phyloP scores from a whole-genome alignment of 2,797 vertebrate species.

The Alauda arvensis region DNA sequence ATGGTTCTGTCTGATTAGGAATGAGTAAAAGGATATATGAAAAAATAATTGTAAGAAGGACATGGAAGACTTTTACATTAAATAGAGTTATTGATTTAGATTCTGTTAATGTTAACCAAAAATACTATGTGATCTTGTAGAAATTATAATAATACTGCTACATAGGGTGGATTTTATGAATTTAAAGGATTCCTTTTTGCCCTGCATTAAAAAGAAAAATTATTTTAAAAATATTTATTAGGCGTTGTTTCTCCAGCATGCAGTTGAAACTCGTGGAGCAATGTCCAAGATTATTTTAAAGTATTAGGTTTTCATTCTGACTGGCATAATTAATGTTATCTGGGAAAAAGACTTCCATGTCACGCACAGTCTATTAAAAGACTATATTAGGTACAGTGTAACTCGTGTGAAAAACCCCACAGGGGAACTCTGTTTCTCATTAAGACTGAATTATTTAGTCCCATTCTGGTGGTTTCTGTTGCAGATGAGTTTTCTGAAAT shows the following conservation, averaged over 20 bases:
- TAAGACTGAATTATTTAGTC: neutral
- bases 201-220: neutral
- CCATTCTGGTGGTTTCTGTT: neutral
- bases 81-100: neutral
- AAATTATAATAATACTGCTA: neutral
- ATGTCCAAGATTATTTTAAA: neutral
- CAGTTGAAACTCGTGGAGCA: neutral
- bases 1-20: neutral
- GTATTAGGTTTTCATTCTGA: neutral
- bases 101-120: neutral
- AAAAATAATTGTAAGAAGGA: neutral
- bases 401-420: neutral
- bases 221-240: neutral
- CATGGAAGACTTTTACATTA: neutral
- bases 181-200: neutral
- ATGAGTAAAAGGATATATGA: neutral
- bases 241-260: neutral
- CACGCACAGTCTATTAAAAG: neutral
- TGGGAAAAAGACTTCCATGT: neutral
- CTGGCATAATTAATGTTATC: neutral
- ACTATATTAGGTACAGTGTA: neutral
- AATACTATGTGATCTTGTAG: neutral
- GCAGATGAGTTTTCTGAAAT: neutral
- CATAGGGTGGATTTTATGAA: neutral
- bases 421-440: neutral